Base-by-base conservation (phyloP, 2,797 vertebrate species). In the Schizopygopsis pylzovi region DNA sequence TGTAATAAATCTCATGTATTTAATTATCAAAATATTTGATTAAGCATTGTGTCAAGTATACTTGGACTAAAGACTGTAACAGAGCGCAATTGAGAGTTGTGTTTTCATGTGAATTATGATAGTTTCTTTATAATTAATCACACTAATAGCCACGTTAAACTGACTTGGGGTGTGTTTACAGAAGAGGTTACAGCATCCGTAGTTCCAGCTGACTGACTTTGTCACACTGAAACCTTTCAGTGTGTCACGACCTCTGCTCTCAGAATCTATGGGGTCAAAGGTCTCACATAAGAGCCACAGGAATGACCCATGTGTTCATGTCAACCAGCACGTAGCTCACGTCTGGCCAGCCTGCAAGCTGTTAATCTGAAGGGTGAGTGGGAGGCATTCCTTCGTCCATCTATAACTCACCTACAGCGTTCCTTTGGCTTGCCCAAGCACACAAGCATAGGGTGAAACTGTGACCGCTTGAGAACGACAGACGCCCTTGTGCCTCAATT, bases 191-290 rank as follows among this genome's bases (percentile, higher is more conserved):
- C 28, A 25, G 28, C 47, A 15, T 54, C n/a, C 16, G 16, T 59
- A 59, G 15, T 13, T 59, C 15, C 41, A 49, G 79, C 61, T 82
- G 79, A 77, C 73, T 81, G 67, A 70, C 52, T 68, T 1, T 43
- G 18, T 49, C 52, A 80, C 8, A 7, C 52, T 54, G 56, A 75
- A 59, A 81, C 22, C 41, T 85, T 39, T 65, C 18, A n/a, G 56
- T 80, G 54, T 65, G 79, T 77, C 71, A 79, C 47, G 20, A 81
- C 83, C 65, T 45, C 41, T 20, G 37, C 41, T 47, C 22, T 72
- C 16, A 78, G 22, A 70, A n/a, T 39, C 33, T 25, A n/a, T 8
- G 16, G 25, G 72, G 73, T 85, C 52, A 45, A 68, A 79, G 65
- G 37, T 16, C 43, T 56, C 41, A 71, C 33, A 61, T 78, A 68